A percentile compares a stretch with the other conserved stretches of the same genome.
These are phyloP conservation scores for Petrocephalus microphthalmus DNA, from an alignment of 2,113 vertebrate genomes.

Conservation along the genomic window DNA sequence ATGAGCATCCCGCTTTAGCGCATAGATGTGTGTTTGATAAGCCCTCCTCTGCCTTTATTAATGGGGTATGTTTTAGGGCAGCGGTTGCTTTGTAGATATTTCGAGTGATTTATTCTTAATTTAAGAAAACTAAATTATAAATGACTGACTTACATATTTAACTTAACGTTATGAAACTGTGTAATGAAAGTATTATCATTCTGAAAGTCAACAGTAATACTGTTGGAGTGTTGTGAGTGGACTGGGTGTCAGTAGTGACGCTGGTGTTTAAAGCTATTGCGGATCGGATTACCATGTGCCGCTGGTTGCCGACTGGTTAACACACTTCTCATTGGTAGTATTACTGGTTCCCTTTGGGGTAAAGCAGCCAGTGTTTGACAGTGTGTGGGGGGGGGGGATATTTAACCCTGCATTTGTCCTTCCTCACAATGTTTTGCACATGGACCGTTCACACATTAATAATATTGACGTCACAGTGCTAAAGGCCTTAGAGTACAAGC, in stretches of 20 bases:
- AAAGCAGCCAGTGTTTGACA: background rate
- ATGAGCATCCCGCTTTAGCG: background rate
- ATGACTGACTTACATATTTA: slow-evolving; percentile 5
- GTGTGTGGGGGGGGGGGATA: background rate
- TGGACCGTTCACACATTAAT: background rate
- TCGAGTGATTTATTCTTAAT: background rate
- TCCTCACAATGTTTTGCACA: background rate
- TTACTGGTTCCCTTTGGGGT: background rate
- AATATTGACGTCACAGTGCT: background rate
- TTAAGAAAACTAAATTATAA: background rate
- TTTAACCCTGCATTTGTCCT: background rate
- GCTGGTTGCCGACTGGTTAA: background rate
- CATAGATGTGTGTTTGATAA: background rate
- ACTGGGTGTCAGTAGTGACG: background rate
- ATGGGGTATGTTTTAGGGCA: background rate
- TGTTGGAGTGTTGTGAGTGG: background rate
- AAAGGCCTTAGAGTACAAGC: background rate
- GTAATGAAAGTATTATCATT: slow-evolving; percentile 1
- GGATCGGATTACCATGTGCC: background rate
- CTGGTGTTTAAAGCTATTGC: background rate
- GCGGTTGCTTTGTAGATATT: background rate
- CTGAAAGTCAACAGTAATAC: background rate
- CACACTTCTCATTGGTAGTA: background rate
- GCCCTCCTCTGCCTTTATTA: background rate
- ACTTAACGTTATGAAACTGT: background rate